phyloP scores from a whole-genome alignment of 2,113 vertebrate species.

The Paralichthys olivaceus region DNA sequence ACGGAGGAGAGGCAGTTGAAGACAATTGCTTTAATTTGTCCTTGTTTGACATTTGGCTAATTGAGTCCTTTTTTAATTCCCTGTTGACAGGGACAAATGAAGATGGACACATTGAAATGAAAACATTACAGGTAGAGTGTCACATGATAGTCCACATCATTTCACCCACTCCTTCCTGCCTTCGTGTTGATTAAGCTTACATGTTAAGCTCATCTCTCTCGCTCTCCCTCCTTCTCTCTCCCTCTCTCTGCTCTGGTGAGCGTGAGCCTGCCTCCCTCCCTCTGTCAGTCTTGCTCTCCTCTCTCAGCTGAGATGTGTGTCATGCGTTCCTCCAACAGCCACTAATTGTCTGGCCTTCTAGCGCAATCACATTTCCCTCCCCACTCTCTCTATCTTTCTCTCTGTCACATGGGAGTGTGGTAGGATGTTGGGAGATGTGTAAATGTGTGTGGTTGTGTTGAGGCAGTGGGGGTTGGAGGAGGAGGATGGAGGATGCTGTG shows the following conservation, averaged over 20 bases:
- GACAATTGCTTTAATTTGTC: slow-evolving; percentile 32
- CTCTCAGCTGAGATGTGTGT: slow-evolving; percentile 62
- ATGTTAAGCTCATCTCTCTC: slow-evolving; percentile 23
- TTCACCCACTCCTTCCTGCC: slow-evolving; percentile 3
- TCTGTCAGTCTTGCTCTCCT: slow-evolving; percentile 36
- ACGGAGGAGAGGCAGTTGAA: neutral
- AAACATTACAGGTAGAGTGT: slow-evolving; percentile 47
- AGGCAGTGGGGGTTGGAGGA: slow-evolving; percentile 26
- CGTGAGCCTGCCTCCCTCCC: slow-evolving; percentile 30
- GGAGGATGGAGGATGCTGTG: neutral
- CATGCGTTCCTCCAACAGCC: slow-evolving; percentile 64
- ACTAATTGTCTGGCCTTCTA: slow-evolving; percentile 77
- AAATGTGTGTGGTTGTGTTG: slow-evolving; percentile 29
- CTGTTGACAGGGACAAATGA: slow-evolving; percentile 35
- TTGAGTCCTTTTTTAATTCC: slow-evolving; percentile 36
- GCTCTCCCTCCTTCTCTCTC: slow-evolving; percentile 26
- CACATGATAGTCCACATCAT: slow-evolving; percentile 42
- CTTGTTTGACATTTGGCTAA: slow-evolving; percentile 38
- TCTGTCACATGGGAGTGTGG: slow-evolving; percentile 40
- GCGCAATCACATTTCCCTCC: slow-evolving; percentile 62
- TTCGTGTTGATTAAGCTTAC: slow-evolving; percentile 37
- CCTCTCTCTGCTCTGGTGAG: slow-evolving; percentile 2
- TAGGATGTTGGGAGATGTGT: slow-evolving; percentile 15
- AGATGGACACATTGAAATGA: slow-evolving; percentile 35
- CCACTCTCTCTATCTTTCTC: neutral